phyloP scores from a whole-genome alignment of 2,113 vertebrate species.

The Cathartes aura region DNA sequence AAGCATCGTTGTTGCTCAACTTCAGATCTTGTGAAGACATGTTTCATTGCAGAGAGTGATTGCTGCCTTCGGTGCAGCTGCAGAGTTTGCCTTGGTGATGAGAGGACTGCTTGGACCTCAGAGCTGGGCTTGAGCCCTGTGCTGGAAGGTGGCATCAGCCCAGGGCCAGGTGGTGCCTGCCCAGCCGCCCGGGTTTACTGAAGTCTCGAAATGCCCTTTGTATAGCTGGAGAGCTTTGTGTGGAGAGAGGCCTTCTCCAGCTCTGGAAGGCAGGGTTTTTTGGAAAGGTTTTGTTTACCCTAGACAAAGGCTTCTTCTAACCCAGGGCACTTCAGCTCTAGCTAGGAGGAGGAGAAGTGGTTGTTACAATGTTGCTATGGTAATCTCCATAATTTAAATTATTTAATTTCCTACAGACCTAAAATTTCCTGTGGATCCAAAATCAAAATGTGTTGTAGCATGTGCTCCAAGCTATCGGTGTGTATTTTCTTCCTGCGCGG shows the following conservation, averaged over 20 bases:
- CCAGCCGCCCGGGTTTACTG: background rate
- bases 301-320: background rate
- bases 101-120: background rate
- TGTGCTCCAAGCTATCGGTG: accelerated
- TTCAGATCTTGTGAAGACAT: background rate
- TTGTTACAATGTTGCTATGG: background rate
- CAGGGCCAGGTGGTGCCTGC: background rate
- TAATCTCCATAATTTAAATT: background rate
- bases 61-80: accelerated
- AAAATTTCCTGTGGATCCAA: background rate
- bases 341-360: background rate
- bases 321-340: background rate
- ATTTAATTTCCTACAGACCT: background rate
- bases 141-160: background rate
- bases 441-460: background rate
- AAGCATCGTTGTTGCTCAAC: background rate
- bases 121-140: background rate
- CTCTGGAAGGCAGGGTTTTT: background rate
- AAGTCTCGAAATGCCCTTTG: background rate
- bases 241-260: background rate
- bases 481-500: background rate
- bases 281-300: background rate
- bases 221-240: background rate
- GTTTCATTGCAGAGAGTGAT: background rate
- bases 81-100: background rate